Conservation (phyloP, 2,888 invertebrate genomes). For the Palloptera scutellata region DNA sequence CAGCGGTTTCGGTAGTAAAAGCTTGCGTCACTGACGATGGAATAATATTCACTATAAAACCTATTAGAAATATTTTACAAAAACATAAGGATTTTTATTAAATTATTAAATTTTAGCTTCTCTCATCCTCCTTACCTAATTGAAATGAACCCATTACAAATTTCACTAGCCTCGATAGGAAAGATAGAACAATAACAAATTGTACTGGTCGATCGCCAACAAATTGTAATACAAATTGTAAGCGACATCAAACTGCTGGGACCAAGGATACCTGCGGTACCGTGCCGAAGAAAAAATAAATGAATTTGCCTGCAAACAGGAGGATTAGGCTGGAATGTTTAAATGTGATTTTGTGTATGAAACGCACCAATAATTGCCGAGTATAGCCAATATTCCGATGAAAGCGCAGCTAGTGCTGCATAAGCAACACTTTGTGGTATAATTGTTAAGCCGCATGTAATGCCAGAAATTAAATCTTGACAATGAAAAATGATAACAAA, state of each 20-base stretch:
- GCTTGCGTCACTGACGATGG: slow-evolving; percentile 84
- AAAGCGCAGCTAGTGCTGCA: slow-evolving; percentile 82
- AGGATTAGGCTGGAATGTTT: background rate
- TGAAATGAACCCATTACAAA: slow-evolving; percentile 82
- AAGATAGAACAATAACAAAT: slow-evolving; percentile 78
- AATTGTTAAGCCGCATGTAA: slow-evolving; percentile 89
- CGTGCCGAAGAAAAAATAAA: slow-evolving; percentile 88
- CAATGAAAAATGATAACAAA: too few relatives aligned
- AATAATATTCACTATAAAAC: slow-evolving; percentile 85
- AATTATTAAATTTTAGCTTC: background rate
- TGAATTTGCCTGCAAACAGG: slow-evolving; percentile 72
- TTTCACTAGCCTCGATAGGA: slow-evolving; percentile 80
- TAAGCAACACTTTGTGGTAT: slow-evolving; percentile 95
- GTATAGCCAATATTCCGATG: slow-evolving; percentile 91
- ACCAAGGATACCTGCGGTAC: slow-evolving; percentile 87
- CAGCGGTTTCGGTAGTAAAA: slow-evolving; percentile 84
- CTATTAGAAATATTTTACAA: slow-evolving; percentile 63
- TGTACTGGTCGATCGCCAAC: slow-evolving; percentile 75
- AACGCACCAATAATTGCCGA: slow-evolving; percentile 82
- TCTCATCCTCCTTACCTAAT: slow-evolving; percentile 68
- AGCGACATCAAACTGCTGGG: slow-evolving; percentile 94
- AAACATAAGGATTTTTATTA: background rate
- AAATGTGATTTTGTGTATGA: too few relatives aligned
- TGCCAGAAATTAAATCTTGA: slow-evolving; percentile 85
- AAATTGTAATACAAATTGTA: slow-evolving; percentile 76